Evolutionary conservation across 1,140 invertebrate species (phyloP).

Genomic region (Papilio xuthus): DNA sequence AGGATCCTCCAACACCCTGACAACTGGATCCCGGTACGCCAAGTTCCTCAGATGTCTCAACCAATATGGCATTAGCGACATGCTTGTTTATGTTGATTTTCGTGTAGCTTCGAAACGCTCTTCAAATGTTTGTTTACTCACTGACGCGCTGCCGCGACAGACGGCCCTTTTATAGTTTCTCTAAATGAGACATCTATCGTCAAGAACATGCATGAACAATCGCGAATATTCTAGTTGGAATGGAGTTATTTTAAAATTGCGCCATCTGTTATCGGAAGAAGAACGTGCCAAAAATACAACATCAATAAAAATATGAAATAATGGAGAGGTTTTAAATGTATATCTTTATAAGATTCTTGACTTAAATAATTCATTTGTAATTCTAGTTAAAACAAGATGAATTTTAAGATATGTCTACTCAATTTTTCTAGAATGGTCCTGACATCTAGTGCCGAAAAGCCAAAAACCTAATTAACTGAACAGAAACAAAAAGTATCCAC

Average conservation of each 20-base stretch:
- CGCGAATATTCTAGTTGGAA: constrained; percentile 57
- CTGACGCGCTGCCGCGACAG: constrained; percentile 43
- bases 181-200: constrained; percentile 54
- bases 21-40: constrained; percentile 65
- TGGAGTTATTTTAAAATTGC: constrained; percentile 26
- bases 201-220: constrained; percentile 55
- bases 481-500: not conserved
- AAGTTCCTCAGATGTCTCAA: constrained; percentile 71
- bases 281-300: not conserved
- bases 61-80: constrained; percentile 77
- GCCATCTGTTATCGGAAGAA: constrained; percentile 53
- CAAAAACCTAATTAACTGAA: not conserved
- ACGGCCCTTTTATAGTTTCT: constrained; percentile 58
- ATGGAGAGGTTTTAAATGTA: not conserved
- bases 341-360: not conserved
- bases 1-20: constrained; percentile 65
- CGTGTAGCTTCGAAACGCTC: constrained; percentile 44
- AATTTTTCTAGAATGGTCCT: not conserved
- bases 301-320: not conserved
- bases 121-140: constrained; percentile 54
- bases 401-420: not conserved
- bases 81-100: constrained; percentile 52
- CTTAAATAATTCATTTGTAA: not conserved
- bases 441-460: not conserved
- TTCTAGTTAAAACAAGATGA: not conserved